Percentiles rank a stretch among this genome's conserved stretches.
These are phyloP conservation scores for Andrena bucephala DNA, from an alignment of 2,888 invertebrate genomes.

Conservation along the genomic window DNA sequence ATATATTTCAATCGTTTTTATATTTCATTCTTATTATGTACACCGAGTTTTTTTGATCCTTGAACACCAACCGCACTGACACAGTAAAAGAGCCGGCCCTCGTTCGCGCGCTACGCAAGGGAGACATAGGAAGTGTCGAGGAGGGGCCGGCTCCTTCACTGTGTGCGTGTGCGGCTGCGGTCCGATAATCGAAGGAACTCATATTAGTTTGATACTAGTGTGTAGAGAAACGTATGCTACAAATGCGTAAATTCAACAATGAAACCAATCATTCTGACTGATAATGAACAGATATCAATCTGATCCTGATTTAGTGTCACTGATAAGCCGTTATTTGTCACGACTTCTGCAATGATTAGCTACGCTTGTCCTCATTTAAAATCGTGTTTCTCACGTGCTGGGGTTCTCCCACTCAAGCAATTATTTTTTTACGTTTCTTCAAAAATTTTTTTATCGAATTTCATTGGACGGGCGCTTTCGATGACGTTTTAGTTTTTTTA, in stretches of 20 bases:
- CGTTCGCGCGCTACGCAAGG: too few species aligned
- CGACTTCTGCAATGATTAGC: slow-evolving; percentile 27
- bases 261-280: neutral
- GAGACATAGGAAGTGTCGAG: too few species aligned
- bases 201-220: neutral
- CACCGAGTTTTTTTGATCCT: too few species aligned
- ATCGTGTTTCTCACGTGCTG: slow-evolving; percentile 36
- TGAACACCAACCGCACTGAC: too few species aligned
- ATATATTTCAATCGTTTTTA: too few species aligned
- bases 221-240: neutral
- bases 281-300: slow-evolving; percentile 11
- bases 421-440: slow-evolving; percentile 4
- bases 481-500: neutral
- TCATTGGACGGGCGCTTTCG: neutral
- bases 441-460: neutral
- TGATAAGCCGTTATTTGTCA: slow-evolving; percentile 44
- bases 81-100: too few species aligned
- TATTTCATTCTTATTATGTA: too few species aligned
- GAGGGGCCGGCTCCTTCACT: too few species aligned
- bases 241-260: neutral
- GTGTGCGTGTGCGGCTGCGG: too few species aligned
- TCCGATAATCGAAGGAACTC: too few species aligned
- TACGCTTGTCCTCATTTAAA: slow-evolving; percentile 28
- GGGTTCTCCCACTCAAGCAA: neutral
- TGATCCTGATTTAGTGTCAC: slow-evolving; percentile 7